phyloP scores from a whole-genome alignment of 2,888 invertebrate genomes.

The Drosophila austrosaltans region DNA sequence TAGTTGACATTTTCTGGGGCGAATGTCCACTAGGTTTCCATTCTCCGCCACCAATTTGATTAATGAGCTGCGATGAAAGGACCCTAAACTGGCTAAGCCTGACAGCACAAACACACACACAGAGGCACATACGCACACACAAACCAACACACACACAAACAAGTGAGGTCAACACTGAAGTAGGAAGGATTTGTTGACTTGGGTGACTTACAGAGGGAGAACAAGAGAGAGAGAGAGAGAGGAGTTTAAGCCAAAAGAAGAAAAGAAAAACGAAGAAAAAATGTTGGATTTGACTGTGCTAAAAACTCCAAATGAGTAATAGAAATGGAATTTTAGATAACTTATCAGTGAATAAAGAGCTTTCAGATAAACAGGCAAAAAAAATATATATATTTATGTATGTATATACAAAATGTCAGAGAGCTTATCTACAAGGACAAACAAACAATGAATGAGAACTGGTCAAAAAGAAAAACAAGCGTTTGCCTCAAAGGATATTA shows the following conservation, averaged over 20 bases:
- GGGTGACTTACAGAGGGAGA: too few species aligned
- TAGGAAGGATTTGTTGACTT: slow-evolving; percentile 55
- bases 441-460: too few species aligned
- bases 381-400: background rate
- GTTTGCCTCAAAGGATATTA: background rate
- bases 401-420: background rate
- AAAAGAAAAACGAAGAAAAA: background rate
- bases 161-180: slow-evolving; percentile 23
- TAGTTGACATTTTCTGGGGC: slow-evolving; percentile 59
- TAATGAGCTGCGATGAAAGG: slow-evolving; percentile 67
- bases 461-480: background rate
- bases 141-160: slow-evolving; percentile 14
- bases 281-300: background rate
- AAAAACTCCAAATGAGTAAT: background rate
- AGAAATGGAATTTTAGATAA: slow-evolving; percentile 6
- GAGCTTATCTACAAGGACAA: background rate
- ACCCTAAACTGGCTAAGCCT: slow-evolving; percentile 27
- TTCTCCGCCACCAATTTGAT: slow-evolving; percentile 58
- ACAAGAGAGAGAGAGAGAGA: background rate
- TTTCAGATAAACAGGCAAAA: slow-evolving; percentile 1
- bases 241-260: background rate
- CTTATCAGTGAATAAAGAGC: background rate
- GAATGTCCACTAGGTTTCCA: slow-evolving; percentile 64
- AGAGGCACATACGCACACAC: background rate
- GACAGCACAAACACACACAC: slow-evolving; percentile 18